A percentile compares a stretch with the other conserved stretches of the same genome.
These are phyloP conservation scores for Oceanodroma tethys DNA, from an alignment of 2,113 vertebrate species.

Conservation along the genomic window DNA sequence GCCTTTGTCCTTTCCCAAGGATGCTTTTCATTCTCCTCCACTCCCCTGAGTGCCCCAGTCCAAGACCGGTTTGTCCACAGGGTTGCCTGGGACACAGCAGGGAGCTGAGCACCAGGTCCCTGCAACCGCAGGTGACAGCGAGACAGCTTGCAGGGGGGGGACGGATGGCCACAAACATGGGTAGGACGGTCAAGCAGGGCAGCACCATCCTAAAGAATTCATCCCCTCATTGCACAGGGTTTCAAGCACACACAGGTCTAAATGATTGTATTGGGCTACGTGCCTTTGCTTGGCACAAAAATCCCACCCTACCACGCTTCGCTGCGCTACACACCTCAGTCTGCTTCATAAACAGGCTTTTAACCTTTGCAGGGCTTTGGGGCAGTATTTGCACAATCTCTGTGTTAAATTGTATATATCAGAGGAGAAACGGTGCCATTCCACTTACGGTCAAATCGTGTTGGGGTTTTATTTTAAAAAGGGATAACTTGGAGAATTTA, in stretches of 20 bases:
- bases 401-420: neutral
- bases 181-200: neutral
- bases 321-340: neutral
- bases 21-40: neutral
- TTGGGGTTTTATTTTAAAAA: neutral
- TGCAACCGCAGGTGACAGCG: fast-evolving
- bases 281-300: neutral
- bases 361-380: neutral
- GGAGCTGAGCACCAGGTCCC: neutral
- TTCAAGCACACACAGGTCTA: neutral
- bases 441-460: neutral
- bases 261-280: neutral
- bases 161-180: neutral
- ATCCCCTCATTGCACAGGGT: neutral
- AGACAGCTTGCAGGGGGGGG: too few relatives aligned
- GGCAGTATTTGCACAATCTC: neutral
- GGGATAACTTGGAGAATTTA: neutral
- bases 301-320: neutral
- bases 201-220: neutral
- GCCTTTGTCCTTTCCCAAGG: neutral
- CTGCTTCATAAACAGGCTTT: neutral
- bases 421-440: neutral
- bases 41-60: neutral
- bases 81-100: neutral
- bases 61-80: neutral